Conservation (phyloP, 1,140 invertebrate species). For the Reticulitermes speratus region DNA sequence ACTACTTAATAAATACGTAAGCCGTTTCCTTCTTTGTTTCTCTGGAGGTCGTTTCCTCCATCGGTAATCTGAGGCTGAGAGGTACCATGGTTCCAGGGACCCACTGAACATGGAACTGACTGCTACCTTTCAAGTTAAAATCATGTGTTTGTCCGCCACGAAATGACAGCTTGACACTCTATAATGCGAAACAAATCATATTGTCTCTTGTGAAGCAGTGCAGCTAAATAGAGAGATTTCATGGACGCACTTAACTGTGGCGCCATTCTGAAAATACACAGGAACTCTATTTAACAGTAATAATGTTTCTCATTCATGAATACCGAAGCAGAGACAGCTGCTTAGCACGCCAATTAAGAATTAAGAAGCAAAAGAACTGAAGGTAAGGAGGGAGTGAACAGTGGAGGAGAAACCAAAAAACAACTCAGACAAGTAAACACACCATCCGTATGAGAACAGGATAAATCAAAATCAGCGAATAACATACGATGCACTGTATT, state of each 20-base stretch:
- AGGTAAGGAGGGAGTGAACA: neutral
- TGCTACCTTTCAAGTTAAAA: no score
- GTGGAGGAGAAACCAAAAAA: neutral
- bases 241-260: neutral
- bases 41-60: no score
- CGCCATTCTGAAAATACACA: neutral
- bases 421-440: neutral
- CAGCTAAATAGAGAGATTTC: neutral
- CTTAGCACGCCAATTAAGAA: conserved; percentile 15
- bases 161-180: neutral
- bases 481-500: neutral
- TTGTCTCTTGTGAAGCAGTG: neutral
- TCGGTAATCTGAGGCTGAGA: no score
- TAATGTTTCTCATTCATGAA: neutral
- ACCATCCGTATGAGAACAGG: neutral
- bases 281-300: neutral
- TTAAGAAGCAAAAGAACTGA: neutral
- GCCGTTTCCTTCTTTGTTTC: no score
- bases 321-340: neutral
- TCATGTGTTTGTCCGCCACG: neutral
- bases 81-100: no score
- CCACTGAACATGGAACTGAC: no score
- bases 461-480: neutral
- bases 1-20: neutral
- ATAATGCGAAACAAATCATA: neutral